Conservation (phyloP, 2,797 vertebrate species). For the Smutsia temminckii region DNA sequence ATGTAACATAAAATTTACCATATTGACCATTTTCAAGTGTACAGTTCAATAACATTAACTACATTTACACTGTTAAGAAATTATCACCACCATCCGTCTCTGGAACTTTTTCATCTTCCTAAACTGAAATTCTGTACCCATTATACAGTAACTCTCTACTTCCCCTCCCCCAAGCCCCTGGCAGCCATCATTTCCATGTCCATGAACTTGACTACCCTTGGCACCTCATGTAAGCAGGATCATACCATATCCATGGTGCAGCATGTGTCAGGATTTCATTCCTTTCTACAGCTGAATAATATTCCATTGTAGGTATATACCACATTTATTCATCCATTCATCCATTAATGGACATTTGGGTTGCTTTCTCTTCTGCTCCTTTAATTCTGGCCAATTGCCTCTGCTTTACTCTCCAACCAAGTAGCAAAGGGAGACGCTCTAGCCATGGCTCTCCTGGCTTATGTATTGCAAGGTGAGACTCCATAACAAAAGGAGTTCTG, state of each 20-base stretch:
- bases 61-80: background rate
- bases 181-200: background rate
- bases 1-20: background rate
- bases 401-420: background rate
- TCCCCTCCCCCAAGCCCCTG: too few relatives aligned
- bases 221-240: background rate
- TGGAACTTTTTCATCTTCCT: background rate
- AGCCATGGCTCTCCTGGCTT: background rate
- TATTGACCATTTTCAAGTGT: background rate
- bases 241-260: background rate
- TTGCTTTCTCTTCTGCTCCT: background rate
- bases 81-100: background rate
- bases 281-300: background rate
- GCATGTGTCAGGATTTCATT: background rate
- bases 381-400: background rate
- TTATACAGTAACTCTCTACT: background rate
- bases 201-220: background rate
- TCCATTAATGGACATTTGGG: background rate
- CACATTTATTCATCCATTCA: background rate
- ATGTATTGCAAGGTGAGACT: background rate
- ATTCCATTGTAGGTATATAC: background rate
- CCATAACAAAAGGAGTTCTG: background rate
- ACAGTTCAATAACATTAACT: background rate
- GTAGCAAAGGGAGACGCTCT: background rate
- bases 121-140: background rate